phyloP scores from a whole-genome alignment of 2,888 invertebrate species.

The Malthinus flaveolus region DNA sequence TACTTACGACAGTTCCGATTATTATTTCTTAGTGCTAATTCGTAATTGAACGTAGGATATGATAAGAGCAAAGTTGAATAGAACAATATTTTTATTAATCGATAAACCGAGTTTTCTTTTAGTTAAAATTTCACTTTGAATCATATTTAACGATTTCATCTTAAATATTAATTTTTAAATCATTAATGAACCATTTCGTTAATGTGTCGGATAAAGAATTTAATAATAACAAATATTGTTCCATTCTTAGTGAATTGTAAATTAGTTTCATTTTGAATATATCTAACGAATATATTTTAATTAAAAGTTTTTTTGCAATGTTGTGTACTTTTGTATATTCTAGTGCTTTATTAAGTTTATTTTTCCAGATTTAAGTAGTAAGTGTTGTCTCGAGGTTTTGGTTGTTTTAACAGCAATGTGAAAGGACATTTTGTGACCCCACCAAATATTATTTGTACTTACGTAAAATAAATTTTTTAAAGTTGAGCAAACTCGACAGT shows the following conservation, averaged over 20 bases:
- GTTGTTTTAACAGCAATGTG: too few species aligned
- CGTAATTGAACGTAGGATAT: constrained; percentile 3
- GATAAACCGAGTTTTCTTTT: background rate
- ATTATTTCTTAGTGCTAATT: background rate
- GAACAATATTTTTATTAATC: constrained; percentile 2
- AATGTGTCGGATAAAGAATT: too few species aligned
- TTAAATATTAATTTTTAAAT: too few species aligned
- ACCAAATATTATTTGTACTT: too few species aligned
- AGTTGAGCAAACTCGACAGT: too few species aligned
- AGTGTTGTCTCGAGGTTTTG: too few species aligned
- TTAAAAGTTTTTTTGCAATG: constrained; percentile 2
- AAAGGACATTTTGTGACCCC: background rate
- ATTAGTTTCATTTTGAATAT: background rate
- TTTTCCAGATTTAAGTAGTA: background rate
- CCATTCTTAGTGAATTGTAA: constrained; percentile 7
- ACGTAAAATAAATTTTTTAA: too few species aligned
- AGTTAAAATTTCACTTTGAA: background rate
- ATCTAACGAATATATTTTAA: background rate
- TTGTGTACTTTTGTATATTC: constrained; percentile 5
- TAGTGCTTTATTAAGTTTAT: constrained; percentile 2
- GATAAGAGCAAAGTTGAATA: constrained; percentile 6
- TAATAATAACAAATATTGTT: constrained; percentile 1
- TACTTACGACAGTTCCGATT: background rate
- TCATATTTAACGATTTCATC: background rate
- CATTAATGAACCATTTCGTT: too few species aligned